These are phyloP conservation scores for Corvus moneduloides DNA, from an alignment of 2,113 vertebrate genomes.

Conservation along the genomic window DNA sequence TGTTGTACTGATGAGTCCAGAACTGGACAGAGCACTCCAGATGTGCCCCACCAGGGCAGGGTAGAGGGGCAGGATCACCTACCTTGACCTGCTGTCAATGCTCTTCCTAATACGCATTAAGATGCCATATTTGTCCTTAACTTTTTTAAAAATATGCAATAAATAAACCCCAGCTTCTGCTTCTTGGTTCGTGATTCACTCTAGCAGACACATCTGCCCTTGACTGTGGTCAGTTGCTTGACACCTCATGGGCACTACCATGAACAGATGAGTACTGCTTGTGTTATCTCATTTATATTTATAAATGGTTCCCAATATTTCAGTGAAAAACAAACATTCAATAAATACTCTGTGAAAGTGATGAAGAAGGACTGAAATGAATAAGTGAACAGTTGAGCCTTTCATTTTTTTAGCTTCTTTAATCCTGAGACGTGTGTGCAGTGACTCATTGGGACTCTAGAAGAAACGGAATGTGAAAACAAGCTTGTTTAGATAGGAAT, in stretches of 20 bases:
- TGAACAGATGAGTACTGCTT: neutral
- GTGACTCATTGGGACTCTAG: neutral
- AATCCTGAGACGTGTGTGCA: neutral
- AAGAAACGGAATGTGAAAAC: neutral
- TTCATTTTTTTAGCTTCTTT: neutral
- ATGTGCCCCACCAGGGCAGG: neutral
- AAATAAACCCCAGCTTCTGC: neutral
- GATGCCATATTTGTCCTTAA: neutral
- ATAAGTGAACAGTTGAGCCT: neutral
- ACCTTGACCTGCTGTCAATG: neutral
- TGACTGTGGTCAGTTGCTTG: neutral
- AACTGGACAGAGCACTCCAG: neutral
- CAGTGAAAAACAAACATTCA: neutral
- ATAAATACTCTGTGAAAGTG: neutral
- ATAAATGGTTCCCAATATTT: neutral
- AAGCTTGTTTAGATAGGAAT: neutral
- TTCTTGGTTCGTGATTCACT: neutral
- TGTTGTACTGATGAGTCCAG: neutral
- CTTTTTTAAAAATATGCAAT: neutral
- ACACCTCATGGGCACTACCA: neutral
- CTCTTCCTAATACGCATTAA: neutral
- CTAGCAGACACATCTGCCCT: neutral
- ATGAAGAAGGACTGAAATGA: neutral
- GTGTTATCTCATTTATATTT: neutral
- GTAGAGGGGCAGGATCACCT: neutral